These are phyloP conservation scores for Perccottus glenii DNA, from an alignment of 2,113 vertebrate species.

Conservation along the genomic window DNA sequence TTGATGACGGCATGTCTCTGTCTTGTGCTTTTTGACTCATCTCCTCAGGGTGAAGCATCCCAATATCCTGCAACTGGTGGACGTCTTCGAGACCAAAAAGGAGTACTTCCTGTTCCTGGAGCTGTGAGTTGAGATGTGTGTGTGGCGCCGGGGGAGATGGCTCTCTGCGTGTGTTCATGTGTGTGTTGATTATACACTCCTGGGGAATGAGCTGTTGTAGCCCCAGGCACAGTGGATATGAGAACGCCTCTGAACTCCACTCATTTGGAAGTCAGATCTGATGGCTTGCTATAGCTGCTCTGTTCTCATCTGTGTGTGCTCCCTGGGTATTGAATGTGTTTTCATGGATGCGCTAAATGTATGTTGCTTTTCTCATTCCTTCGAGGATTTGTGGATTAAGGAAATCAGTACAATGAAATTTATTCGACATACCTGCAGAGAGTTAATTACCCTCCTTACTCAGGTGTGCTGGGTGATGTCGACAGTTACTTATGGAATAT, in stretches of 20 bases:
- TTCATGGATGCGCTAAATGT: constrained; percentile 36
- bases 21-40: constrained; percentile 14
- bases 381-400: constrained; percentile 36
- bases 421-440: constrained; percentile 13
- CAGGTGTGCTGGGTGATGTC: constrained; percentile 14
- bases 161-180: constrained; percentile 1
- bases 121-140: constrained; percentile 85
- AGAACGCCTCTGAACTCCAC: constrained; percentile 39
- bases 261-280: constrained; percentile 66
- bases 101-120: constrained; percentile 98
- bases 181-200: constrained; percentile 47
- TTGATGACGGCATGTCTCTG: constrained; percentile 9
- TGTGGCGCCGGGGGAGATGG: constrained; percentile 5
- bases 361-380: constrained; percentile 19
- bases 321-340: constrained; percentile 46
- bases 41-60: constrained; percentile 92
- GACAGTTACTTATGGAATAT: not conserved
- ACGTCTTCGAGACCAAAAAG: constrained; percentile 96
- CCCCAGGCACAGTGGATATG: constrained; percentile 47
- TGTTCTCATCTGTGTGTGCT: constrained; percentile 48
- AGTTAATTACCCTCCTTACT: constrained; percentile 9
- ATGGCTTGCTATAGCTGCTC: constrained; percentile 38
- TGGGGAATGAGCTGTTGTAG: constrained; percentile 48
- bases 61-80: constrained; percentile 95
- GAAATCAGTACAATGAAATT: constrained; percentile 13